phyloP scores from a whole-genome alignment of 2,113 vertebrate genomes.

The Xiphias gladius region DNA sequence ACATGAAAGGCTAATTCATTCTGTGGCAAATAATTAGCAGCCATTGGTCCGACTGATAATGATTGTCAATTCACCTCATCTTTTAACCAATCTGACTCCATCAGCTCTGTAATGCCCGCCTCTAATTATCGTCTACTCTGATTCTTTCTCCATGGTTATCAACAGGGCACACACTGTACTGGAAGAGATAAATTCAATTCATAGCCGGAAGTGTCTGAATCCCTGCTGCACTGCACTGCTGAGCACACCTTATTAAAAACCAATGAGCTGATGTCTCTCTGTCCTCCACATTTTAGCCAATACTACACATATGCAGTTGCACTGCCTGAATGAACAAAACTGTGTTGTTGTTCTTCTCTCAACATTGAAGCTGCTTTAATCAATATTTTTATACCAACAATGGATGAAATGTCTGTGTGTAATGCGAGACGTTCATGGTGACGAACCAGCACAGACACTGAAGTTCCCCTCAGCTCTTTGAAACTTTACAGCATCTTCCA shows the following conservation, averaged over 20 bases:
- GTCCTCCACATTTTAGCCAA: neutral
- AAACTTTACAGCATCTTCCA: too few species aligned
- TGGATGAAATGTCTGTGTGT: neutral
- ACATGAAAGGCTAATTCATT: neutral
- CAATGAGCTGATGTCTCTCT: neutral
- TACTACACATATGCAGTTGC: neutral
- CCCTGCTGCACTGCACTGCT: neutral
- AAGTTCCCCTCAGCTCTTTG: neutral
- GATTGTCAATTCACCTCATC: neutral
- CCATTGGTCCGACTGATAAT: neutral
- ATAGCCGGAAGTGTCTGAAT: constrained; percentile 13
- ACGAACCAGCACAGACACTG: neutral
- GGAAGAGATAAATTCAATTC: constrained; percentile 16
- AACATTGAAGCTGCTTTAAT: neutral
- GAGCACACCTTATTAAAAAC: neutral
- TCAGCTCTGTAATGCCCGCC: neutral
- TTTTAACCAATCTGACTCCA: neutral
- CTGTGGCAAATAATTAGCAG: neutral
- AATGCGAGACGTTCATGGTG: neutral
- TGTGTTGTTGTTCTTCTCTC: neutral
- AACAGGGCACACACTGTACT: neutral
- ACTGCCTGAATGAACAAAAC: neutral
- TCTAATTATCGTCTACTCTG: neutral
- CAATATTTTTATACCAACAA: neutral
- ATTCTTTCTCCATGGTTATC: neutral